phyloP scores from a whole-genome alignment of 2,113 vertebrate species.

The Paedocypris sp. region DNA sequence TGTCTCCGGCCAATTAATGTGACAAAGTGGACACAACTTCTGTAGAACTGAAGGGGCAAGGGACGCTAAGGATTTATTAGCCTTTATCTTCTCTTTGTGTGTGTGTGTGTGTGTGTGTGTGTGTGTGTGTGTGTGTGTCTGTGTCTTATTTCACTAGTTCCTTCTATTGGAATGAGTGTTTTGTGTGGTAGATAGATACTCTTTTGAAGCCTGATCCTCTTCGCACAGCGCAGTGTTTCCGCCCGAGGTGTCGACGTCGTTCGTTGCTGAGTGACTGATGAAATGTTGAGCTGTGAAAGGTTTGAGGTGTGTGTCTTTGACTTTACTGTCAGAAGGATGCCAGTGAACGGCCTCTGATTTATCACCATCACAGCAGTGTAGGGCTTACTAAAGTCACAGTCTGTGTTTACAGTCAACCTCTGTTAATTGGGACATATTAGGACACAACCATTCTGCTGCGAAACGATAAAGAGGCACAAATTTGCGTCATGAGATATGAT shows the following conservation, averaged over 20 bases:
- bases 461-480: no score
- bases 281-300: background rate
- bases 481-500: no score
- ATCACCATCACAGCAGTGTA: conserved; percentile 46
- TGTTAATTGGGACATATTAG: conserved; percentile 47
- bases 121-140: conserved; percentile 14
- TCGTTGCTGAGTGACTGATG: conserved; percentile 1
- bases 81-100: background rate
- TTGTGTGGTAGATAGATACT: background rate
- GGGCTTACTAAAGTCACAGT: conserved; percentile 46
- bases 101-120: background rate
- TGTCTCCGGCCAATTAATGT: conserved; percentile 36
- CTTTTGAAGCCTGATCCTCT: conserved; percentile 23
- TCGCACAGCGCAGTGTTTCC: background rate
- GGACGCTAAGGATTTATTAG: conserved; percentile 6
- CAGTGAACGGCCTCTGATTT: conserved; percentile 49
- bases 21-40: conserved; percentile 34
- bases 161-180: background rate
- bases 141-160: conserved; percentile 4
- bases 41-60: conserved; percentile 1
- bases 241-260: background rate
- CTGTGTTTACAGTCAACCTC: conserved; percentile 40
- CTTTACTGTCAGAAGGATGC: conserved; percentile 39
- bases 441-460: conserved; percentile 44
- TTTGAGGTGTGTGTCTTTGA: conserved; percentile 28